Percentiles rank a stretch among this genome's conserved stretches.
phyloP scores from a whole-genome alignment of 2,888 invertebrate genomes.

The Nemotelus nigrinus region DNA sequence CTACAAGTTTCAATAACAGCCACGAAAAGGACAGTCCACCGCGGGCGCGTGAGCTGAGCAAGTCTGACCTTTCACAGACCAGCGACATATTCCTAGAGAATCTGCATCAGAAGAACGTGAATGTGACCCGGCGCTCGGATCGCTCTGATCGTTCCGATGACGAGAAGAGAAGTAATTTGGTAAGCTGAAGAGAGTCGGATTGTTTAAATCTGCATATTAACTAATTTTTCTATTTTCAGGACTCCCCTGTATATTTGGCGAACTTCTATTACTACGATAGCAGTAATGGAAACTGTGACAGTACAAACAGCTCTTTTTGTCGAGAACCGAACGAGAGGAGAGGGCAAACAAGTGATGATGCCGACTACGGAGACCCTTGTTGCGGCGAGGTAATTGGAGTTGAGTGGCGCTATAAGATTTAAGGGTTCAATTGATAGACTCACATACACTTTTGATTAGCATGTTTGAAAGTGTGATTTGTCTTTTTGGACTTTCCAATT shows the following conservation, averaged over 20 bases:
- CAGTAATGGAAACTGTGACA: slow-evolving; percentile 16
- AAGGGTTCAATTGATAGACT: background rate
- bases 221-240: slow-evolving; percentile 13
- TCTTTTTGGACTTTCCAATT: background rate
- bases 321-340: background rate
- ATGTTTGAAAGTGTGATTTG: background rate
- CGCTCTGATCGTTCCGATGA: slow-evolving; percentile 19
- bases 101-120: slow-evolving; percentile 50
- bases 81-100: slow-evolving; percentile 62
- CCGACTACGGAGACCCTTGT: slow-evolving; percentile 30
- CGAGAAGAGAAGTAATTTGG: slow-evolving; percentile 35
- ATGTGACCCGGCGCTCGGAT: slow-evolving; percentile 37
- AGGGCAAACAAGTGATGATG: slow-evolving; percentile 17
- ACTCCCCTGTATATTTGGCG: slow-evolving; percentile 15
- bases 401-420: slow-evolving; percentile 32
- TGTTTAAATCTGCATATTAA: background rate
- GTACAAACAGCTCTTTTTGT: slow-evolving; percentile 30
- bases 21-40: slow-evolving; percentile 60
- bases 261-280: slow-evolving; percentile 34
- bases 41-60: slow-evolving; percentile 58
- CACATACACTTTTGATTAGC: background rate
- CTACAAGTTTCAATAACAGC: slow-evolving; percentile 56
- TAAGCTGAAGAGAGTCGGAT: background rate
- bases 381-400: slow-evolving; percentile 36
- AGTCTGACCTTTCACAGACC: slow-evolving; percentile 60